Percentiles rank a stretch among this genome's conserved stretches.
Conservation (phyloP, 2,888 invertebrate genomes). For the Pristionchus japonicus region DNA sequence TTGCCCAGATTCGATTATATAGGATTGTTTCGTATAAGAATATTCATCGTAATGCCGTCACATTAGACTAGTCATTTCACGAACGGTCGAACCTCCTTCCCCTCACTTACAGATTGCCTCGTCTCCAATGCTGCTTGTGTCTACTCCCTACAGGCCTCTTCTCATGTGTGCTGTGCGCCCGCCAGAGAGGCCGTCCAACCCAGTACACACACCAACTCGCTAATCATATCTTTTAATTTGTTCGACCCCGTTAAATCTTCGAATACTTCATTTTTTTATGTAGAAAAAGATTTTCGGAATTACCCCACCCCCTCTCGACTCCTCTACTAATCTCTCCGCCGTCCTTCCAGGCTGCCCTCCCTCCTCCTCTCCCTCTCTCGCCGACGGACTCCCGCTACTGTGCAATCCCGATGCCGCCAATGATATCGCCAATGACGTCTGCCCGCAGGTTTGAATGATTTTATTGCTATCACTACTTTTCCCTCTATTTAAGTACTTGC, state of each 20-base stretch:
- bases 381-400: constrained; percentile 26
- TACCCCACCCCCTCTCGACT: not conserved
- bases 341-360: constrained; percentile 3
- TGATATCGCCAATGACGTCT: constrained; percentile 9
- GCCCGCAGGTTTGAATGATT: not conserved
- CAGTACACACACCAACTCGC: not conserved
- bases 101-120: not conserved
- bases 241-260: no score
- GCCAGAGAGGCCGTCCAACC: constrained; percentile 9
- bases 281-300: no score
- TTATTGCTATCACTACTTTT: not conserved
- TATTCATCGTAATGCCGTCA: no score
- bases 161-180: constrained; percentile 7
- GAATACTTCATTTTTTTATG: no score
- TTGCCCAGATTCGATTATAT: no score
- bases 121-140: not conserved
- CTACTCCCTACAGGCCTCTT: constrained; percentile 14
- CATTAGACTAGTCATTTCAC: not conserved
- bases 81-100: not conserved
- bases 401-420: constrained; percentile 18
- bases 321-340: not conserved
- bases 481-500: not conserved
- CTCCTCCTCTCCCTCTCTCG: not conserved
- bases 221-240: not conserved
- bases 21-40: no score